These are phyloP conservation scores for Leptodactylus fallax DNA, from an alignment of 2,797 vertebrate genomes.

Conservation along the genomic window DNA sequence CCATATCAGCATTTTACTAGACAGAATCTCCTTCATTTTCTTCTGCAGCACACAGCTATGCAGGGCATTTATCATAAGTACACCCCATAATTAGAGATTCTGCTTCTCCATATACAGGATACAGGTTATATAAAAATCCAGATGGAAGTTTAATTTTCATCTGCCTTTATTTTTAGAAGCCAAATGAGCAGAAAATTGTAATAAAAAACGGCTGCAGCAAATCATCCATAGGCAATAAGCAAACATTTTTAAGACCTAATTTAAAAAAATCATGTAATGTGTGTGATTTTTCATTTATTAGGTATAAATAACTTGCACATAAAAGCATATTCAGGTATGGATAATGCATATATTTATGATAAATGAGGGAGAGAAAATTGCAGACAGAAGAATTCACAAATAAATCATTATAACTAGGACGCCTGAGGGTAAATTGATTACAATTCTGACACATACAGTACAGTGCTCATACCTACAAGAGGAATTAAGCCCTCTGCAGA, in stretches of 20 bases:
- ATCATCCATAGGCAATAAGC: slow-evolving; percentile 1
- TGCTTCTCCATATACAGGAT: not conserved
- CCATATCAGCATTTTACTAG: slow-evolving; percentile 6
- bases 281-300: slow-evolving; percentile 11
- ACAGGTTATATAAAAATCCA: slow-evolving; percentile 6
- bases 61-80: not conserved
- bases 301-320: slow-evolving; percentile 13
- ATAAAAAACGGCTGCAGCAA: slow-evolving; percentile 24
- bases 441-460: not conserved
- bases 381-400: slow-evolving; percentile 1
- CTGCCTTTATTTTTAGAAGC: slow-evolving; percentile 46
- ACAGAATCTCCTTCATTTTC: not conserved
- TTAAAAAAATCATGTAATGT: slow-evolving; percentile 1
- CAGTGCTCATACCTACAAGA: not conserved
- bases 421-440: slow-evolving; percentile 35
- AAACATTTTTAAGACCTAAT: slow-evolving; percentile 8
- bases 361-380: slow-evolving; percentile 31
- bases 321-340: not conserved
- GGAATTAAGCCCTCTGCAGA: not conserved
- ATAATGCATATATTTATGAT: slow-evolving; percentile 37
- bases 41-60: not conserved
- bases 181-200: slow-evolving; percentile 24
- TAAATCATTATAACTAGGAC: slow-evolving; percentile 34
- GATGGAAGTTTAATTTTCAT: slow-evolving; percentile 27
- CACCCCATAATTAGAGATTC: not conserved